Evolutionary conservation across 2,113 vertebrate genomes (phyloP).

Genomic region (Paracanthobrama guichenoti): DNA sequence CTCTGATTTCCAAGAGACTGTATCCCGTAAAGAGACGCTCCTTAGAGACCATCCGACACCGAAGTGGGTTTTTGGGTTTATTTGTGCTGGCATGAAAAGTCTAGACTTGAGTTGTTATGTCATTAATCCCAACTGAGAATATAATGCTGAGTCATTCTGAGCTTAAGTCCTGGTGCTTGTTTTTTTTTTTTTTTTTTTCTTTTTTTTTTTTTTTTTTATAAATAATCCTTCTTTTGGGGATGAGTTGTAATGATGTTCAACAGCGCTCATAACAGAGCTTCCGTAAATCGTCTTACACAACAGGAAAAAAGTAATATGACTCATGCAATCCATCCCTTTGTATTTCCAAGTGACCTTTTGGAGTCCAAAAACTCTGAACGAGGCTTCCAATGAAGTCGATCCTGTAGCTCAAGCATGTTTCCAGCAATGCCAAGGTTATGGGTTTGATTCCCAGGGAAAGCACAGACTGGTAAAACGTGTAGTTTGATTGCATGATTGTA

Average conservation of each 20-base stretch:
- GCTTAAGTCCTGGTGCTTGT: slow-evolving; percentile 1
- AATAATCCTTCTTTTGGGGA: slow-evolving; percentile 37
- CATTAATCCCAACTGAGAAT: slow-evolving; percentile 13
- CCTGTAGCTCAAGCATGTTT: no score
- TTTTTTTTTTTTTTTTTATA: not conserved
- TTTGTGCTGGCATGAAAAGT: slow-evolving; percentile 21
- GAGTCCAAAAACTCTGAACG: not conserved
- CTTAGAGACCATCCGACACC: not conserved
- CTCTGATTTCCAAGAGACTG: slow-evolving; percentile 17
- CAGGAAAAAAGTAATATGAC: slow-evolving; percentile 1
- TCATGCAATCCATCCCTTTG: slow-evolving; percentile 2
- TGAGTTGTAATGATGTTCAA: not conserved
- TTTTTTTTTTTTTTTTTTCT: no score
- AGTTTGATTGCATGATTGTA: not conserved
- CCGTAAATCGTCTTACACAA: slow-evolving; percentile 31
- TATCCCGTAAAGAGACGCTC: slow-evolving; percentile 11
- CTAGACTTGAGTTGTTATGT: slow-evolving; percentile 29
- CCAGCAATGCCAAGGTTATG: not conserved
- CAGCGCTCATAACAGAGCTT: not conserved
- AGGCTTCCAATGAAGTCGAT: not conserved
- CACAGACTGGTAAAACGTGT: not conserved
- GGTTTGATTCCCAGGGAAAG: not conserved
- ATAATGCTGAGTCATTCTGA: slow-evolving; percentile 31
- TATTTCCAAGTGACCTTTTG: not conserved
- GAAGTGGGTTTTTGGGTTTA: not conserved